Conservation (phyloP, 2,113 vertebrate genomes). For the Thunnus maccoyii region DNA sequence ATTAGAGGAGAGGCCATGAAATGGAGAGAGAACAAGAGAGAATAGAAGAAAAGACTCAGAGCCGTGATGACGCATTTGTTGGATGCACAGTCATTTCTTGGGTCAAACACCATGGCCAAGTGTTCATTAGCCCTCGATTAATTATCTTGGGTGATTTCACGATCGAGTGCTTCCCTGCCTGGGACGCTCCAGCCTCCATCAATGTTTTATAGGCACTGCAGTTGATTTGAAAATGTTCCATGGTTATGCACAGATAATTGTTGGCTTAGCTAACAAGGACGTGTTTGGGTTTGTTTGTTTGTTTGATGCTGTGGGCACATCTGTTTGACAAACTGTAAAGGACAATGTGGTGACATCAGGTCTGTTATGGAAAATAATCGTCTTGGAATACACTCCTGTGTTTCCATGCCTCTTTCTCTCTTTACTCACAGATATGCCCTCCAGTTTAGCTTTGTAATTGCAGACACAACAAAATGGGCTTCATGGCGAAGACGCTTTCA, state of each 20-base stretch:
- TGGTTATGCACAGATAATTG: background rate
- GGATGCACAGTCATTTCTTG: constrained; percentile 48
- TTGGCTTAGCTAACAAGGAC: constrained; percentile 12
- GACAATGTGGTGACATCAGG: constrained; percentile 8
- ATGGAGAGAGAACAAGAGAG: background rate
- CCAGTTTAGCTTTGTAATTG: background rate
- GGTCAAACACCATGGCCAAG: constrained; percentile 35
- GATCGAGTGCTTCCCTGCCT: background rate
- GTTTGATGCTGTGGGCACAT: constrained; percentile 23
- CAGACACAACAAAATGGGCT: background rate
- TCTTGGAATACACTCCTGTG: constrained; percentile 8
- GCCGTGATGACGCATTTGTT: constrained; percentile 20
- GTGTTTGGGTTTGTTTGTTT: constrained; percentile 37
- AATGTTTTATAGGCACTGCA: background rate
- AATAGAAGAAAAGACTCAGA: background rate
- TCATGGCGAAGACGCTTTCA: background rate
- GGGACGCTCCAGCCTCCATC: background rate
- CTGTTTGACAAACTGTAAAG: constrained; percentile 26
- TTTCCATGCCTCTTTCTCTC: background rate
- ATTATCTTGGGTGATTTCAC: constrained; percentile 26
- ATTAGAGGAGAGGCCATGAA: constrained; percentile 52
- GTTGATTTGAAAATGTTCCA: constrained; percentile 25
- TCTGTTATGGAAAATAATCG: constrained; percentile 35
- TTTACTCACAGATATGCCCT: background rate
- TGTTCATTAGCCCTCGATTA: constrained; percentile 35